Conservation (phyloP, 1,140 invertebrate genomes). For the Cryptotermes secundus region DNA sequence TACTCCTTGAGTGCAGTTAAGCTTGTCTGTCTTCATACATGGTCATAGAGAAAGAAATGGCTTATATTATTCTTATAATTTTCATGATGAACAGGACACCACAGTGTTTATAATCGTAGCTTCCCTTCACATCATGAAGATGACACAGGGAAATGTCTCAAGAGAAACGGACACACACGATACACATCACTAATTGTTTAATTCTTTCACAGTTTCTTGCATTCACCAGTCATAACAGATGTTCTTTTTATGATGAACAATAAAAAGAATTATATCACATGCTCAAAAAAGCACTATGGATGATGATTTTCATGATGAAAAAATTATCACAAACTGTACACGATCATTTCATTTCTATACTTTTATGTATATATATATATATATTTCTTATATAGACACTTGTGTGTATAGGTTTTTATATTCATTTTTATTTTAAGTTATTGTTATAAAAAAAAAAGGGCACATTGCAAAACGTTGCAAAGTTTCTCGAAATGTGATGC, state of each 20-base stretch:
- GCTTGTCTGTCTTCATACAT: neutral
- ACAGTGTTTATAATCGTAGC: neutral
- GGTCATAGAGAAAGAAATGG: neutral
- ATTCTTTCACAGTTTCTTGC: conserved; percentile 19
- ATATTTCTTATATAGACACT: conserved; percentile 34
- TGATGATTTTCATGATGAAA: conserved; percentile 27
- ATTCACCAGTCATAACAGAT: conserved; percentile 6
- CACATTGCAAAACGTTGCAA: conserved; percentile 31
- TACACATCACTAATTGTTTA: conserved; percentile 13
- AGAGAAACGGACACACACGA: neutral
- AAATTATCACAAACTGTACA: conserved; percentile 36
- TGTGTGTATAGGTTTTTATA: conserved; percentile 32
- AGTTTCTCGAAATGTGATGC: conserved; percentile 27
- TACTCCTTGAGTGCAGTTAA: neutral
- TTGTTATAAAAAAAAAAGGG: conserved; percentile 28
- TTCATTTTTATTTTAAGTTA: conserved; percentile 10
- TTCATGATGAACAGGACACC: neutral
- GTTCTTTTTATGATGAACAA: conserved; percentile 30
- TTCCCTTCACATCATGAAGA: neutral
- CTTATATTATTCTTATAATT: neutral
- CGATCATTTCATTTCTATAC: conserved; percentile 32
- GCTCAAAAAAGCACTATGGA: conserved; percentile 35
- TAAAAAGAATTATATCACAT: conserved; percentile 34
- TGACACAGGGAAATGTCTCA: neutral
- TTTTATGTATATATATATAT: conserved; percentile 25